Base-by-base conservation (phyloP, 2,797 vertebrate species). In the Columba guinea region DNA sequence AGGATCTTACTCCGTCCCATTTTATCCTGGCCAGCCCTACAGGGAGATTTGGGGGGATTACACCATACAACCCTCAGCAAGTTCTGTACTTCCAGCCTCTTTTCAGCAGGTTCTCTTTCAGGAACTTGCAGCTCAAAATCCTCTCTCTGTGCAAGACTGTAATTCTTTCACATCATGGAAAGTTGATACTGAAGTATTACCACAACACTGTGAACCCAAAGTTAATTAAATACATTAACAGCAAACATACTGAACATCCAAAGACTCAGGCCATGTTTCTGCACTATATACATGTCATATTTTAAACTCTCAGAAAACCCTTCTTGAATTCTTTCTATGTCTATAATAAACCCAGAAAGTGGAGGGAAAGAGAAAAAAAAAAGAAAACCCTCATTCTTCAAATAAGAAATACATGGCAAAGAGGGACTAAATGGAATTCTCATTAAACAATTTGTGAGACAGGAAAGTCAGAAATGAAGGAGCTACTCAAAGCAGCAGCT, bases 311-410 rank as follows among this genome's bases (percentile, higher is more conserved):
- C 34, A 15, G 22, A 59, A 17, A 2, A n/a, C 20, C 4, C 5
- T 58, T 21, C 64, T 18, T 15, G 7, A 76, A 21, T 21, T 19
- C 39, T 41, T 64, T 37, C 62, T 11, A 7, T 13, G 8, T 18
- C 49, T 32, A 5, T 1, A 26, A 62, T 3, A 56, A 68, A 84
- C 22, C 9, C 67, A 51, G 53, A 22, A 27, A 28, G 27, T 4
- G 7, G 1, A 5, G 30, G 6, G 0, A 3, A 34, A 15, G 5
- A 27, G 7, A 34, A 15, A 9, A 13, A 9, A 12, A 56, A 39
- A 48, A 16, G 11, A 9, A 69, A 59, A 26, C 10, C 5, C 27
- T 44, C 13, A 21, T 13, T 86, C 67, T 55, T 71, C 52, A 30
- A 24, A 35, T 48, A 34, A 86, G 35, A 78, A 48, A 49, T 12